Conservation (phyloP, 1,140 invertebrate genomes). For the Saccostrea echinata region DNA sequence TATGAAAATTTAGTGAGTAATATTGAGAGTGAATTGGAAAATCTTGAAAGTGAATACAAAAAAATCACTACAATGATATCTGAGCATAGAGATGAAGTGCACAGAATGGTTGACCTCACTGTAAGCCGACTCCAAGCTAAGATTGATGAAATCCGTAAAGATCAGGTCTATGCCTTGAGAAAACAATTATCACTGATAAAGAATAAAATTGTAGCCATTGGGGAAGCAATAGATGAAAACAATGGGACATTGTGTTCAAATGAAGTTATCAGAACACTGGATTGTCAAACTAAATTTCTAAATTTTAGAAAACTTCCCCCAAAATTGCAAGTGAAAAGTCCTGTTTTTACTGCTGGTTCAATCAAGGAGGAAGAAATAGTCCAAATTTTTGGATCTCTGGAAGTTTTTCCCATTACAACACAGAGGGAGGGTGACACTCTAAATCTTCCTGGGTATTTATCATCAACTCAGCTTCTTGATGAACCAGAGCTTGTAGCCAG, state of each 20-base stretch:
- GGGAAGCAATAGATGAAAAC: slow-evolving; percentile 2
- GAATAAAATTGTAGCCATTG: background rate
- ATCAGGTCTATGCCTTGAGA: slow-evolving; percentile 13
- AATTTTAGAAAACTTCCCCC: background rate
- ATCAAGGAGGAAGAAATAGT: background rate
- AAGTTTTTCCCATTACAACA: background rate
- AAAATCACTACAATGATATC: background rate
- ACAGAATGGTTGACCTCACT: background rate
- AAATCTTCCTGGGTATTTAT: background rate
- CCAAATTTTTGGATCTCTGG: background rate
- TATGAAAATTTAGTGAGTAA: background rate
- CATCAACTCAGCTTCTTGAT: background rate
- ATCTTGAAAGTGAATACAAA: background rate
- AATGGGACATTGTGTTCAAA: background rate
- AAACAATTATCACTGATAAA: background rate
- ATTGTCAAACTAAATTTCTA: background rate
- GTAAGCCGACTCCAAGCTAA: background rate
- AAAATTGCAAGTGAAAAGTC: background rate
- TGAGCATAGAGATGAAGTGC: background rate
- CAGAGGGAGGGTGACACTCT: background rate
- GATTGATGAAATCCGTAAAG: background rate
- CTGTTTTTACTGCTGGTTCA: background rate
- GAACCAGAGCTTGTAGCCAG: background rate
- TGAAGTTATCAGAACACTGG: background rate
- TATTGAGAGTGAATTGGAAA: background rate